These are phyloP conservation scores for Biston stratarius DNA, from an alignment of 2,888 invertebrate genomes.

Conservation along the genomic window DNA sequence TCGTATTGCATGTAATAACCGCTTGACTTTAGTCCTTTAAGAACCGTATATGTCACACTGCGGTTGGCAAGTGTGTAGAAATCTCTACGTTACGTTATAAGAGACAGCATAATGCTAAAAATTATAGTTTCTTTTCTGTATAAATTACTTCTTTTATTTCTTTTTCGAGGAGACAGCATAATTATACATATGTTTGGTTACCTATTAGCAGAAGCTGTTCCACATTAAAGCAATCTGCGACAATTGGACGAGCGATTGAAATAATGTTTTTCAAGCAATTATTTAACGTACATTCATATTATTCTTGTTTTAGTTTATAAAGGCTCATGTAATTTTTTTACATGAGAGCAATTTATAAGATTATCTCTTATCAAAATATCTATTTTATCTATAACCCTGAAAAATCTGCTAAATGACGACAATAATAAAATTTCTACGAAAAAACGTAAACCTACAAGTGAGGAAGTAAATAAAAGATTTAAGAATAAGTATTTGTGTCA, in stretches of 20 bases:
- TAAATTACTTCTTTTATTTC: neutral
- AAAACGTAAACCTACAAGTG: slow-evolving; percentile 20
- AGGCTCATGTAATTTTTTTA: neutral
- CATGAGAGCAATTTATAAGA: too few species aligned
- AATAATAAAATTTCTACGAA: slow-evolving; percentile 6
- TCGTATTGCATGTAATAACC: neutral
- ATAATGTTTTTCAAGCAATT: too few species aligned
- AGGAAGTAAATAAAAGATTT: slow-evolving; percentile 16
- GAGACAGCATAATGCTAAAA: too few species aligned
- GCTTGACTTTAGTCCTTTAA: neutral
- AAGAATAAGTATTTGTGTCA: neutral
- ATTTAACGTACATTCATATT: neutral
- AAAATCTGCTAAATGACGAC: neutral
- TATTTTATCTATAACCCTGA: neutral
- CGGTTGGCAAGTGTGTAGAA: neutral
- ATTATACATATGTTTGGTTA: too few species aligned
- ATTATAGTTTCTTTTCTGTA: too few species aligned
- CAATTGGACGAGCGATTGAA: too few species aligned
- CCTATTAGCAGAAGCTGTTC: too few species aligned
- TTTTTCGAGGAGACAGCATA: too few species aligned
- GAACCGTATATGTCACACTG: neutral
- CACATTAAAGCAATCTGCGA: too few species aligned
- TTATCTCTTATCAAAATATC: slow-evolving; percentile 3
- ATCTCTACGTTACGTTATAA: neutral
- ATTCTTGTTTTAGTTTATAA: too few species aligned